Percentiles rank a stretch among this genome's conserved stretches.
Evolutionary conservation across 2,888 invertebrate species (phyloP).

Genomic region (Troilus luridus): DNA sequence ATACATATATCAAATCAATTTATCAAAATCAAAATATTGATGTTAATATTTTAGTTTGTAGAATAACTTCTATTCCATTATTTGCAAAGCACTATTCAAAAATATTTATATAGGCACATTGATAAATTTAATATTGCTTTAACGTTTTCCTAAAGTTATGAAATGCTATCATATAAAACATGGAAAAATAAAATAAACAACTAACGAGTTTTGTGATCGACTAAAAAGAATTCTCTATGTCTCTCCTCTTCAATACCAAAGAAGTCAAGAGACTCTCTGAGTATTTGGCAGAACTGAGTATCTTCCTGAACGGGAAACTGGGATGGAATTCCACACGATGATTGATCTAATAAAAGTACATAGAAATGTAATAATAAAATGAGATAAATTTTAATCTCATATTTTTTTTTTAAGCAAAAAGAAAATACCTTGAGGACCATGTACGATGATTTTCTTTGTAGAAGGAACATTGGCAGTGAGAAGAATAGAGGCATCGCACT

Average conservation of each 20-base stretch:
- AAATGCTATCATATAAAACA: not conserved
- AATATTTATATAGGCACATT: too few relatives aligned
- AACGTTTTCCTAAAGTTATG: not conserved
- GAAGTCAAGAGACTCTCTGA: constrained; percentile 96
- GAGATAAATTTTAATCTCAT: not conserved
- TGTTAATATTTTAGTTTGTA: too few relatives aligned
- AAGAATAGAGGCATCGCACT: constrained; percentile 97
- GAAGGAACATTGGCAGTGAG: constrained; percentile 99
- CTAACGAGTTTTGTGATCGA: constrained; percentile 98
- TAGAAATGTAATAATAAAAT: not conserved
- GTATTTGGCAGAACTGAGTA: constrained; percentile 93
- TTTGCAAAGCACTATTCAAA: too few relatives aligned
- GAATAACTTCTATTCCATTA: too few relatives aligned
- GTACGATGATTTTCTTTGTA: constrained; percentile 98
- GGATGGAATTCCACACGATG: constrained; percentile 95
- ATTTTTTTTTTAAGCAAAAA: not conserved
- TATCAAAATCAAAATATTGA: too few relatives aligned
- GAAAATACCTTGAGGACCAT: constrained; percentile 83
- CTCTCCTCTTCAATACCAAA: constrained; percentile 94
- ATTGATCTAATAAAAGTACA: constrained; percentile 74
- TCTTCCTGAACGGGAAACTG: constrained; percentile 99
- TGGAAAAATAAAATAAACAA: constrained; percentile 63
- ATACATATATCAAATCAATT: too few relatives aligned
- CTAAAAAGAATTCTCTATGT: constrained; percentile 93
- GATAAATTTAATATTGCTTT: too few relatives aligned